A percentile compares a stretch with the other conserved stretches of the same genome.
Evolutionary conservation across 2,113 vertebrate genomes (phyloP).

Genomic region (Hiodon tergisus): DNA sequence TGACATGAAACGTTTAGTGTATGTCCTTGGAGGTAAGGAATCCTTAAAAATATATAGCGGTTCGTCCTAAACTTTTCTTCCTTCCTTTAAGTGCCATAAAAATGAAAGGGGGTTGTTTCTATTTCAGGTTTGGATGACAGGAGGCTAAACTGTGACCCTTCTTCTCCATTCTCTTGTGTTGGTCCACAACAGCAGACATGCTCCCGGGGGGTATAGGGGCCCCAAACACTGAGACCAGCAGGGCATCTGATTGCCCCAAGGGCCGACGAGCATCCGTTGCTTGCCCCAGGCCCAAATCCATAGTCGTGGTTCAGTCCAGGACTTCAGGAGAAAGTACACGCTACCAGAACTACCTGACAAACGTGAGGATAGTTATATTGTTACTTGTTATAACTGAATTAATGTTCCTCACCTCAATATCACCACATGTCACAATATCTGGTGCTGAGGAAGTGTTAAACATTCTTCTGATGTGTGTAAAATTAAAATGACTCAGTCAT

Average conservation of each 20-base stretch:
- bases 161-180: neutral
- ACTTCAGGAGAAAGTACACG: neutral
- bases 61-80: neutral
- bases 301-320: neutral
- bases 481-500: too few species aligned
- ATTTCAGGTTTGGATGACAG: conserved; percentile 16
- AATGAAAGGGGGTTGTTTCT: neutral
- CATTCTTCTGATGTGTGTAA: too few species aligned
- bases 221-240: conserved; percentile 4
- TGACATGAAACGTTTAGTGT: neutral
- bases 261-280: neutral
- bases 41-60: too few species aligned
- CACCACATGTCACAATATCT: too few species aligned
- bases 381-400: too few species aligned
- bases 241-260: conserved; percentile 2
- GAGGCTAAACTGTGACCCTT: conserved; percentile 16
- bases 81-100: neutral
- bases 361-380: neutral
- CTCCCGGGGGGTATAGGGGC: neutral
- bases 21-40: too few species aligned
- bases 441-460: too few species aligned
- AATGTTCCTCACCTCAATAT: too few species aligned
- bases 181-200: conserved; percentile 21
- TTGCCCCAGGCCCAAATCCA: conserved; percentile 6
- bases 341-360: neutral